Base-by-base conservation (phyloP, 1,140 invertebrate genomes). In the Triops cancriformis region DNA sequence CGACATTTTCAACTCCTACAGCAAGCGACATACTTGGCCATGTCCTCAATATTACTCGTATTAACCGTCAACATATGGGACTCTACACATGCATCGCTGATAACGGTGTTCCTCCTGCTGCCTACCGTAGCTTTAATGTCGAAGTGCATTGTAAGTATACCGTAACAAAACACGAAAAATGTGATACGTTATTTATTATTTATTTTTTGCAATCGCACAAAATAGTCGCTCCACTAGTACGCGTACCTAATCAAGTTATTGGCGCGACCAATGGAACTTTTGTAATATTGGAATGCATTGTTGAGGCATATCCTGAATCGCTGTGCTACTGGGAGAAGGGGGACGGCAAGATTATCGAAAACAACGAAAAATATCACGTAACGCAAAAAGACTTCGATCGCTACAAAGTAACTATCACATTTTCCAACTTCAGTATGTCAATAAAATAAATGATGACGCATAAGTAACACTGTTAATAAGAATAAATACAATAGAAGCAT, bases 281-380 rank as follows among this genome's bases (percentile, higher is more conserved):
- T 1, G 91, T 90, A 11, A 82, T 86, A 37, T 81, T 89, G 37
- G 86, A 88, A 75, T 87, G 86, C 78, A 80, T 93, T 83, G 90
- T 95, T 0, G 94, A 97, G 84, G 94, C 94, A 0, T 96, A 90
- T 83, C 95, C 96, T 0, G 91, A 93, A 81, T 90, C 93, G 0
- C 87, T 95, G 1, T 89, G 90, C 75, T 93, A 93, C 81, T 98
- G 96, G 96, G 92, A 95, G 82, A 87, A 89, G 42, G 86, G 88
- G 6, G 92, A 94, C 79, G 91, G 91, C n/a, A 87, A 89, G 74
- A 88, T 94, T 9, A 82, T 94, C 0, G 85, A 92, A 89, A 87
- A 88, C 23, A 86, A 87, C 73, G 88, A 90, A 2, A 91, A 93
- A 82, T 92, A 92, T 83, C 86, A 87, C 78, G 89, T 89, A 12